Conservation (phyloP, 2,888 invertebrate genomes). For the Hypsopygia costalis region DNA sequence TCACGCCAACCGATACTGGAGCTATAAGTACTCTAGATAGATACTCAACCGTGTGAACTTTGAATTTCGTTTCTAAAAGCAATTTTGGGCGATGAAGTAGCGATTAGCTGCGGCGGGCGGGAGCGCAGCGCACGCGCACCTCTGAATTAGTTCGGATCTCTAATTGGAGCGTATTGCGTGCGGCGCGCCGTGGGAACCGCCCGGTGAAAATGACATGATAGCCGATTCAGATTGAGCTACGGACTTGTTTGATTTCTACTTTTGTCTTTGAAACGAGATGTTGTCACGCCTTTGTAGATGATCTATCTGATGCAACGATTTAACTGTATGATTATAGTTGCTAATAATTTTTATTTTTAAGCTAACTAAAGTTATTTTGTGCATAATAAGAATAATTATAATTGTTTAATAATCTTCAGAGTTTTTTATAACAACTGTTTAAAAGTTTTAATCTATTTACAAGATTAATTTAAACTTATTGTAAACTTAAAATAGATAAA, state of each 20-base stretch:
- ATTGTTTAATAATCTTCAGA: no score
- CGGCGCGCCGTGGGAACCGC: slow-evolving; percentile 43
- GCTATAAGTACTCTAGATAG: neutral
- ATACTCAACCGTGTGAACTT: slow-evolving; percentile 10
- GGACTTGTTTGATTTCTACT: neutral
- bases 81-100: neutral
- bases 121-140: slow-evolving; percentile 47
- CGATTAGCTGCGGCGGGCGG: neutral
- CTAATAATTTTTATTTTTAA: no score
- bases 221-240: slow-evolving; percentile 38
- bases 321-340: no score
- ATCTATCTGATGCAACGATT: no score
- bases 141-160: slow-evolving; percentile 54
- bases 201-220: slow-evolving; percentile 56
- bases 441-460: no score
- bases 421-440: no score
- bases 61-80: neutral
- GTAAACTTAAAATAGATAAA: no score
- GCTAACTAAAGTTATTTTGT: no score
- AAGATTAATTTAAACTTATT: no score
- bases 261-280: neutral
- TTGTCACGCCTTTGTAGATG: neutral
- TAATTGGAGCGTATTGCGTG: slow-evolving; percentile 29
- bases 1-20: no score
- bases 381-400: no score